Percentiles rank a stretch among this genome's conserved stretches.
These are phyloP conservation scores for Montipora cactus DNA, from an alignment of 64 coral and sea anemone species.

Conservation along the genomic window DNA sequence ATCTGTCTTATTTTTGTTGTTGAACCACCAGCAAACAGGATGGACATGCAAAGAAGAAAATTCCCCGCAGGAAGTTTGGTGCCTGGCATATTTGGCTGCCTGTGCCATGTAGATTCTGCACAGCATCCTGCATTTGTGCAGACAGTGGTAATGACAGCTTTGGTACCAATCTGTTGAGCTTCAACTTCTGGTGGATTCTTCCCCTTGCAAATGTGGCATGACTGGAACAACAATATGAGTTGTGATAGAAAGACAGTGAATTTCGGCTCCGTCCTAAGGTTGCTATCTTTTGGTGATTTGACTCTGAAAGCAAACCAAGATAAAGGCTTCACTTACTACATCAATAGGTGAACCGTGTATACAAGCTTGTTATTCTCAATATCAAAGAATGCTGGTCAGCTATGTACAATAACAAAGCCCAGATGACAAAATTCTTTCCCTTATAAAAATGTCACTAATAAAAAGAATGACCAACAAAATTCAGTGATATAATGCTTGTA, in stretches of 20 bases:
- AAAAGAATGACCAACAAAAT: neutral
- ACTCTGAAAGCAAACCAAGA: conserved; percentile 14
- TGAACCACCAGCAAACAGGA: conserved; percentile 51
- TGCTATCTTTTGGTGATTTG: conserved; percentile 23
- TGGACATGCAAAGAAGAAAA: conserved; percentile 19
- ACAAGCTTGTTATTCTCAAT: conserved; percentile 9
- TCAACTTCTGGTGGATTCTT: conserved; percentile 27
- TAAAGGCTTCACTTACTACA: neutral
- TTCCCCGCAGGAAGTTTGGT: conserved; percentile 13
- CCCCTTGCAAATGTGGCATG: conserved; percentile 1
- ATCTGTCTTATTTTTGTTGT: conserved; percentile 8
- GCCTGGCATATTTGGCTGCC: conserved; percentile 37
- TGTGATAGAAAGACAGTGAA: conserved; percentile 8
- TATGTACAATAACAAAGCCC: neutral
- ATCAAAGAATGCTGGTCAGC: neutral
- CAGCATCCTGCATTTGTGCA: conserved; percentile 43
- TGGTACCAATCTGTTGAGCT: conserved; percentile 27
- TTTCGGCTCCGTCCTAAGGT: conserved; percentile 11
- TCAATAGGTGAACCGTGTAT: neutral
- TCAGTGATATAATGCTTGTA: neutral
- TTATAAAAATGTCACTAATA: neutral
- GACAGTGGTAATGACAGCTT: conserved; percentile 16
- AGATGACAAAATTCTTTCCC: neutral
- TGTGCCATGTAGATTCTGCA: conserved; percentile 39
- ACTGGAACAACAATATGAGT: neutral